Percentiles rank a stretch among this genome's conserved stretches.
phyloP scores from a whole-genome alignment of 2,888 invertebrate species.

The Mellilla xanthometata region DNA sequence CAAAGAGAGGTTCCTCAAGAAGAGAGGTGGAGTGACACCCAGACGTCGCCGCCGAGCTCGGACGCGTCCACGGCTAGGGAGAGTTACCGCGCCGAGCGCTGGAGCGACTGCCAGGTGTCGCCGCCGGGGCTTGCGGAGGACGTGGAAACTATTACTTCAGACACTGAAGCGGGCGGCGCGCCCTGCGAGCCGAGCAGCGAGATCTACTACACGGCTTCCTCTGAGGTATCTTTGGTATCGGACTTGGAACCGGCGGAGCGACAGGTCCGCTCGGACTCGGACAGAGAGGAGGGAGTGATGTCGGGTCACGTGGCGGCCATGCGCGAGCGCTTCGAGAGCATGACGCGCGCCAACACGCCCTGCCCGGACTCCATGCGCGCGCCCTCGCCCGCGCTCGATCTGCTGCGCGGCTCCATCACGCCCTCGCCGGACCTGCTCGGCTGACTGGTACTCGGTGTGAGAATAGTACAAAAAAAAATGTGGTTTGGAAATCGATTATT shows the following conservation, averaged over 20 bases:
- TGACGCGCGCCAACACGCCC: slow-evolving; percentile 72
- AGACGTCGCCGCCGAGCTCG: slow-evolving; percentile 23
- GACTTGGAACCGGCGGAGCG: slow-evolving; percentile 54
- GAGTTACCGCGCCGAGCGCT: slow-evolving; percentile 26
- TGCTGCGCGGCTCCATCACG: slow-evolving; percentile 53
- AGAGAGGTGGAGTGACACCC: slow-evolving; percentile 40
- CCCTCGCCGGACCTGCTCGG: slow-evolving; percentile 64
- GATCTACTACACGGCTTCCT: slow-evolving; percentile 71
- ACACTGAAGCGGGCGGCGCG: slow-evolving; percentile 40
- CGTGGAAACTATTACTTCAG: slow-evolving; percentile 38
- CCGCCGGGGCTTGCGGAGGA: slow-evolving; percentile 44
- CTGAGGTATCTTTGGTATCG: slow-evolving; percentile 64
- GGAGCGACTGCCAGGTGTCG: slow-evolving; percentile 51
- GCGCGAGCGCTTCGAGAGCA: slow-evolving; percentile 75
- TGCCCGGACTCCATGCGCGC: slow-evolving; percentile 60
- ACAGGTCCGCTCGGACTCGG: slow-evolving; percentile 38
- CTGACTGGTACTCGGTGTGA: too few species aligned
- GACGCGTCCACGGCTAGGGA: slow-evolving; percentile 18
- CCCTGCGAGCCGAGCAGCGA: slow-evolving; percentile 57
- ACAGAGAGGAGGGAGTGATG: slow-evolving; percentile 51
- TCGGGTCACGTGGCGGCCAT: slow-evolving; percentile 79
- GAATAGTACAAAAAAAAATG: too few species aligned
- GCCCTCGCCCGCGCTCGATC: slow-evolving; percentile 43
- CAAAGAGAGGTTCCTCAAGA: slow-evolving; percentile 42
- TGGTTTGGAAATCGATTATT: too few species aligned